Percentiles rank a stretch among this genome's conserved stretches.
phyloP scores from a whole-genome alignment of 2,797 vertebrate genomes.

The Spheniscus humboldti region DNA sequence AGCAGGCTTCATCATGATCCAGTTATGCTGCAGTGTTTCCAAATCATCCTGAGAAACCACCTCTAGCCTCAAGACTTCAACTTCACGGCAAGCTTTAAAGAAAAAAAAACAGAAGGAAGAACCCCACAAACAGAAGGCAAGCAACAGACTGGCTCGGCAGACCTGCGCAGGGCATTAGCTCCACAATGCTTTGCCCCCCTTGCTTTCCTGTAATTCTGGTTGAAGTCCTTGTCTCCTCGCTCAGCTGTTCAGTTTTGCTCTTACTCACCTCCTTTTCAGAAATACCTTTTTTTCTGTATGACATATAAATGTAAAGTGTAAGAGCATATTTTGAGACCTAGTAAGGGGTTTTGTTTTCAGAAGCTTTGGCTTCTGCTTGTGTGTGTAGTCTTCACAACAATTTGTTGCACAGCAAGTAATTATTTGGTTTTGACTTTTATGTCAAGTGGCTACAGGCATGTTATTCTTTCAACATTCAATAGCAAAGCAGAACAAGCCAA shows the following conservation, averaged over 20 bases:
- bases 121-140: not conserved
- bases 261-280: not conserved
- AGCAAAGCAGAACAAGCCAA: not conserved
- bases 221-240: not conserved
- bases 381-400: not conserved
- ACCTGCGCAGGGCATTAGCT: not conserved
- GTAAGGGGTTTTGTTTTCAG: not conserved
- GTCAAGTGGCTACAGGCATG: not conserved
- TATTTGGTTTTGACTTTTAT: not conserved
- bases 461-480: not conserved
- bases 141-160: not conserved
- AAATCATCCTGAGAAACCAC: not conserved
- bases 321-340: not conserved
- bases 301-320: not conserved
- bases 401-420: not conserved
- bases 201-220: not conserved
- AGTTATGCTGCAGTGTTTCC: not conserved
- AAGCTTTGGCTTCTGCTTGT: not conserved
- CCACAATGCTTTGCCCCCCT: rapidly evolving
- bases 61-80: not conserved
- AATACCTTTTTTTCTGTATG: not conserved
- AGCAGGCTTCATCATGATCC: not conserved
- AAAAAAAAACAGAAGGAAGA: not conserved
- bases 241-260: not conserved
- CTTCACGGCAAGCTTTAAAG: not conserved